Evolutionary conservation across 2,113 vertebrate species (phyloP), one percentile per base, ranked within the genome.

Genomic region (Poicephalus gulielmi): DNA sequence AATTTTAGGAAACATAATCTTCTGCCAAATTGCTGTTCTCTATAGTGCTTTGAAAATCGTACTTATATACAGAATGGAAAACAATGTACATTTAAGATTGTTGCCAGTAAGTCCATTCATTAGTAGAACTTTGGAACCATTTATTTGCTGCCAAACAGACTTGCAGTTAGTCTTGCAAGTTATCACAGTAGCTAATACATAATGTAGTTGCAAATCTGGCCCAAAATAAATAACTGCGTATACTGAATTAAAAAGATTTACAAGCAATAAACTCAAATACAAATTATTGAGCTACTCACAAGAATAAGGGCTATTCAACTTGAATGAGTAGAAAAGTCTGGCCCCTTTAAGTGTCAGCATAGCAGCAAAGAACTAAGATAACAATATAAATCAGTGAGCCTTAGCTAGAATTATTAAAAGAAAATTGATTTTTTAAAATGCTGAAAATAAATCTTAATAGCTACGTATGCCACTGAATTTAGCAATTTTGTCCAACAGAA

Each of bases 401-500:
- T 24, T 35, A 83, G 43, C 11, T 63, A 93, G 50, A 91, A 90
- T 63, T 92, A 80, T 37, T 88, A 62, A 33, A 16, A 70, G 23
- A 88, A 90, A 95, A 95, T 47, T 50, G 71, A 81, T 95, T 83
- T 93, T 88, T 60, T 10, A 71, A 96, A 87, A 77, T 52, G 10
- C 6, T 90, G 55, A 94, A 92, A 88, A 96, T 71, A 88, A 88
- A 90, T 94, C 68, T 81, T 78, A 88, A 92, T 94, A 18, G 11
- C 25, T 47, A 22, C 55, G 6, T 59, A 50, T 73, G 73, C 23
- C 73, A 88, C 55, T 47, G 50, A 92, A 90, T 78, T 78, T 70
- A 92, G 71, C 39, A 90, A 81, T 88, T 86, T 92, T 88, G 43
- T 96, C 43, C 43, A 33, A 86, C 10, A 80, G 33, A 76, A 90